Conservation (phyloP, 2,797 vertebrate genomes). For the Platyrinchus mystaceus region DNA sequence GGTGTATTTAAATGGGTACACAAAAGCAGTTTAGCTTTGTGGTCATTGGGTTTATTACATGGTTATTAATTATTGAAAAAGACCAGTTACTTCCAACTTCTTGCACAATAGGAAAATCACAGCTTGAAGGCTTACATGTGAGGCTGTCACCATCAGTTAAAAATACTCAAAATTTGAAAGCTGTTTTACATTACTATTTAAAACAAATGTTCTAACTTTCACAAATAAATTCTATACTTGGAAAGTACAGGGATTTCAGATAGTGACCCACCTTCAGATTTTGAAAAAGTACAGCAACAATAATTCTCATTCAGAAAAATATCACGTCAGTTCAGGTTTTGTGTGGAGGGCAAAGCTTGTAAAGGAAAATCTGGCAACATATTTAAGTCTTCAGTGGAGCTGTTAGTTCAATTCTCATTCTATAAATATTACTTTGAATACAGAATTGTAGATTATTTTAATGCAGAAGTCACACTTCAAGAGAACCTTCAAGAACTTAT, state of each 20-base stretch:
- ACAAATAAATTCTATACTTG: not conserved
- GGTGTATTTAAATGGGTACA: not conserved
- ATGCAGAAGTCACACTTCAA: not conserved
- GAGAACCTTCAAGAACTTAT: not conserved
- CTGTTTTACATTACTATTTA: not conserved
- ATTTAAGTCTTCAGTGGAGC: not conserved
- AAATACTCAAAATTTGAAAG: not conserved
- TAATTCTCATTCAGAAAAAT: not conserved
- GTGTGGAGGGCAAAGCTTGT: not conserved
- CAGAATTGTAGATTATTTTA: not conserved
- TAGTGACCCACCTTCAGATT: not conserved
- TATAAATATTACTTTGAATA: not conserved
- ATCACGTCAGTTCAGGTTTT: not conserved
- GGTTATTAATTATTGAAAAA: not conserved
- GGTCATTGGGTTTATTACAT: not conserved
- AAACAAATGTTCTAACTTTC: not conserved
- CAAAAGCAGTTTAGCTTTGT: not conserved
- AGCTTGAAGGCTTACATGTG: not conserved
- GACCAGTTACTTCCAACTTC: not conserved
- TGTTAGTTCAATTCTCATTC: not conserved
- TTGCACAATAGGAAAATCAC: not conserved
- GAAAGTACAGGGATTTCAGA: not conserved
- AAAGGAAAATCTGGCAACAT: not conserved
- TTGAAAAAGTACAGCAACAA: not conserved
- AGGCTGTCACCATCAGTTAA: not conserved